Conservation (phyloP, 2,797 vertebrate species). For the Synanceia verrucosa region DNA sequence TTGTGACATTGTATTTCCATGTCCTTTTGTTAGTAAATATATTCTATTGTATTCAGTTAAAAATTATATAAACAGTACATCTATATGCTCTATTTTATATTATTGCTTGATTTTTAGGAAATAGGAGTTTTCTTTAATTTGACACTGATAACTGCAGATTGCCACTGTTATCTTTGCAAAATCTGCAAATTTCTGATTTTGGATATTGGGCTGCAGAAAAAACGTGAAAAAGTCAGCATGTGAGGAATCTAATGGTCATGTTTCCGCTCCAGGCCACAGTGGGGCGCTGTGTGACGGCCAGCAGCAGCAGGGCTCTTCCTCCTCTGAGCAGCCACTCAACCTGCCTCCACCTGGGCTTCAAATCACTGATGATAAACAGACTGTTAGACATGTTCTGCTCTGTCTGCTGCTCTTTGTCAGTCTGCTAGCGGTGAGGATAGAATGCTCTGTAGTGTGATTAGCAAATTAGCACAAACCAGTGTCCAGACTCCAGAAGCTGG, state of each 20-base stretch:
- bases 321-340: constrained; percentile 80
- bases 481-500: not conserved
- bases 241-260: not conserved
- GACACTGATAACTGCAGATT: too few species aligned
- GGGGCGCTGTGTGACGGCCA: constrained; percentile 81
- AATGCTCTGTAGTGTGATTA: not conserved
- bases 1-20: not conserved
- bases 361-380: constrained; percentile 86
- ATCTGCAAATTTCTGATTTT: too few species aligned
- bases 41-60: not conserved
- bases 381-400: constrained; percentile 91
- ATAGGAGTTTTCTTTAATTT: not conserved
- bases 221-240: not conserved
- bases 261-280: constrained; percentile 79
- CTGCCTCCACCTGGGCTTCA: constrained; percentile 84
- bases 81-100: not conserved
- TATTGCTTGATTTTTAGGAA: not conserved
- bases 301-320: constrained; percentile 40
- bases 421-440: constrained; percentile 90
- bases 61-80: not conserved
- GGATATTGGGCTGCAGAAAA: not conserved
- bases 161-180: too few species aligned
- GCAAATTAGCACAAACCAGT: constrained; percentile 6
- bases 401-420: constrained; percentile 93
- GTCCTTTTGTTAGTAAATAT: not conserved